A percentile compares a stretch with the other conserved stretches of the same genome.
phyloP scores from a whole-genome alignment of 2,797 vertebrate genomes.

The Ctenopoma kingsleyae region DNA sequence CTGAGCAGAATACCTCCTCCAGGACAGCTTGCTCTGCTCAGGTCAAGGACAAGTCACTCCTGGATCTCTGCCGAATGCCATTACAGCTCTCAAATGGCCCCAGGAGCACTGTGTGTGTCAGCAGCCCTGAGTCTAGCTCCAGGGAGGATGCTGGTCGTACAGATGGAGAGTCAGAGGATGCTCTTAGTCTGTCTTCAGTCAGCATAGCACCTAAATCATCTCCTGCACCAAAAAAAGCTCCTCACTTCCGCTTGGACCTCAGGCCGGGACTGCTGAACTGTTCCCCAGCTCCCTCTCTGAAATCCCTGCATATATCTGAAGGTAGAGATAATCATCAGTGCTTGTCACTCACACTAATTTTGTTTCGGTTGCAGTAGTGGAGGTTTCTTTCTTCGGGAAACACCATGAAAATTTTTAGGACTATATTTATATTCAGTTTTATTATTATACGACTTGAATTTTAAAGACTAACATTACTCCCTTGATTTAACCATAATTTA shows the following conservation, averaged over 20 bases:
- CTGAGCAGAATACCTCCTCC: conserved; percentile 91
- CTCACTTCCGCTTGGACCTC: conserved; percentile 80
- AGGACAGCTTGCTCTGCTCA: conserved; percentile 82
- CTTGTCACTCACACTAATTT: background rate
- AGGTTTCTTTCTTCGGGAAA: background rate
- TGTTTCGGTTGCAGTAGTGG: conserved; percentile 3
- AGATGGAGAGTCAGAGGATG: conserved; percentile 90
- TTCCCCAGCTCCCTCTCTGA: conserved; percentile 88
- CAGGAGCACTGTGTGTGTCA: conserved; percentile 84
- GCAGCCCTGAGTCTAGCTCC: conserved; percentile 93
- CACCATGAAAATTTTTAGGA: conserved; percentile 17
- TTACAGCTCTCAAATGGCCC: conserved; percentile 86
- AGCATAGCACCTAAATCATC: conserved; percentile 76
- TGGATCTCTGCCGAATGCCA: conserved; percentile 56
- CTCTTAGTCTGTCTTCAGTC: conserved; percentile 86
- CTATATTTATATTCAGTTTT: conserved; percentile 24
- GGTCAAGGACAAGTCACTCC: conserved; percentile 83
- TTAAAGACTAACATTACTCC: background rate
- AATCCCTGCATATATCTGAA: conserved; percentile 87
- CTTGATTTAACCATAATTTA: background rate
- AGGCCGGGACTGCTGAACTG: conserved; percentile 83
- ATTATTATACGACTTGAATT: background rate
- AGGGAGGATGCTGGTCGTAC: conserved; percentile 91
- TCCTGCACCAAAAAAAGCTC: conserved; percentile 86
- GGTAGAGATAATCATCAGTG: conserved; percentile 59